phyloP scores from a whole-genome alignment of 2,113 vertebrate genomes.

The Zootoca vivipara region DNA sequence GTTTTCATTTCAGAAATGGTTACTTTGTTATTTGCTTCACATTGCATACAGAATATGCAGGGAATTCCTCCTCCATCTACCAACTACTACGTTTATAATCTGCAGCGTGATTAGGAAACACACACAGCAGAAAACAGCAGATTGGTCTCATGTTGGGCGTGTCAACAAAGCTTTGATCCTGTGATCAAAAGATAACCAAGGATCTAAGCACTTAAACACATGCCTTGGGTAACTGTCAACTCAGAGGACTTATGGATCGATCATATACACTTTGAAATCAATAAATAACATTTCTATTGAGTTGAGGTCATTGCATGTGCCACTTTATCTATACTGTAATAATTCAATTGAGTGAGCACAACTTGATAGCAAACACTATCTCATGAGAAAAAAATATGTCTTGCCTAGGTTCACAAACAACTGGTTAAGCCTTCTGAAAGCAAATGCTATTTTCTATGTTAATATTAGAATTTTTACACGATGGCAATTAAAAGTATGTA shows the following conservation, averaged over 20 bases:
- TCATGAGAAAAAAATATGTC: not conserved
- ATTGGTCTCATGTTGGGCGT: not conserved
- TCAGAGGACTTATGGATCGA: constrained; percentile 3
- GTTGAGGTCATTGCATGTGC: not conserved
- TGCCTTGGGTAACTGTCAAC: not conserved
- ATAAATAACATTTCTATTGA: not conserved
- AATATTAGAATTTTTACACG: not conserved
- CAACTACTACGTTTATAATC: not conserved
- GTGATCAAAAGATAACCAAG: constrained; percentile 9
- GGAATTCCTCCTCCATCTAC: not conserved
- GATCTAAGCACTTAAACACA: constrained; percentile 1
- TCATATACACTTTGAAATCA: not conserved
- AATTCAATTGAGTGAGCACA: not conserved
- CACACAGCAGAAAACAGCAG: not conserved
- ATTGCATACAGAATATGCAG: no score
- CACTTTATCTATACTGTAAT: constrained; percentile 6
- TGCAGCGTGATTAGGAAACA: not conserved
- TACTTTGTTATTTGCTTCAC: constrained; percentile 16
- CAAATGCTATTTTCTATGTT: not conserved
- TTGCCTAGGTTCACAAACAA: constrained; percentile 13
- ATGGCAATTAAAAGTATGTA: not conserved
- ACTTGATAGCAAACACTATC: not conserved
- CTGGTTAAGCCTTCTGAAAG: not conserved
- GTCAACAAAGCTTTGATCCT: not conserved
- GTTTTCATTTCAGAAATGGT: constrained; percentile 20